Evolutionary conservation across 2,797 vertebrate species (phyloP).

Genomic region (Clarias platycephalus): DNA sequence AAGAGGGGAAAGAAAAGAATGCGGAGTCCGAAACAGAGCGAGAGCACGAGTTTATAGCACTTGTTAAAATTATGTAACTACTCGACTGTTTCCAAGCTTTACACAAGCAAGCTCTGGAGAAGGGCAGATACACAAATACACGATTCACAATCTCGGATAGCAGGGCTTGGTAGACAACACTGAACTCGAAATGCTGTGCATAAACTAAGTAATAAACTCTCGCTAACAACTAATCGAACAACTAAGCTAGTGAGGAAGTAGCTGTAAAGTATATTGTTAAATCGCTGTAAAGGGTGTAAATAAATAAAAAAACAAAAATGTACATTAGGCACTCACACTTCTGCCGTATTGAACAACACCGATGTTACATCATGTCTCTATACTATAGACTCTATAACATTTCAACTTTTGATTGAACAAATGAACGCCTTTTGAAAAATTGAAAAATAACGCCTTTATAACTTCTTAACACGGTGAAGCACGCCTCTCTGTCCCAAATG

Average conservation of each 20-base stretch:
- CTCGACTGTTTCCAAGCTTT: constrained; percentile 29
- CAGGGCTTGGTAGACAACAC: not conserved
- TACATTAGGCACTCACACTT: not conserved
- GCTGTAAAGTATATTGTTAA: not conserved
- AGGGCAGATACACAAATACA: not conserved
- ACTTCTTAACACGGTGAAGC: not conserved
- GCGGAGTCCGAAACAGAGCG: not conserved
- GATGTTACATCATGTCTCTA: not conserved
- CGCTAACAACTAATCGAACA: not conserved
- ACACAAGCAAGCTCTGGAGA: not conserved
- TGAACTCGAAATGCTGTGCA: not conserved
- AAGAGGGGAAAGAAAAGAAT: not conserved
- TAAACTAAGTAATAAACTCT: too few relatives aligned
- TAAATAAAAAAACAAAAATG: not conserved
- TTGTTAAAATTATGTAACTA: constrained; percentile 37
- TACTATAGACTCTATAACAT: not conserved
- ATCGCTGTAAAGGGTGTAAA: not conserved
- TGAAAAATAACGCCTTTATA: not conserved
- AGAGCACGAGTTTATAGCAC: constrained; percentile 1
- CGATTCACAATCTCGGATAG: not conserved
- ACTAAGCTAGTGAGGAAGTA: not conserved
- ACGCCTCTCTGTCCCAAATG: not conserved
- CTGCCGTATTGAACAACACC: not conserved
- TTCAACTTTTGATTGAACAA: not conserved
- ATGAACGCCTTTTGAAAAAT: too few relatives aligned